These are phyloP conservation scores for Acestrorhynchus altus DNA, from an alignment of 2,797 vertebrate species.

Conservation along the genomic window DNA sequence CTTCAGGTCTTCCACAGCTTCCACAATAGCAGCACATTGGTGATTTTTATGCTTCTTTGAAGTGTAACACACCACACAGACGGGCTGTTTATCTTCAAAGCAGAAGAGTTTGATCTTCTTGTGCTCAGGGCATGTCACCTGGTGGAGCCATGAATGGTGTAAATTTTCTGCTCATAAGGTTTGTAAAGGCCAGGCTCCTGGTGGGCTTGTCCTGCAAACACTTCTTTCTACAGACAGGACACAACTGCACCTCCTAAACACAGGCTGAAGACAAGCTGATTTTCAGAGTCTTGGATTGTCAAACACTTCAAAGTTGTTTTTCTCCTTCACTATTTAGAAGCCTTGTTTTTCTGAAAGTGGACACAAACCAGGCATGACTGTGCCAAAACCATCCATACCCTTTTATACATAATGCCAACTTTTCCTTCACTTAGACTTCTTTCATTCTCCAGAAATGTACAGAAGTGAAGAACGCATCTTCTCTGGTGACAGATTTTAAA, in stretches of 20 bases:
- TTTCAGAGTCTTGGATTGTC: too few species aligned
- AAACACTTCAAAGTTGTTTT: too few species aligned
- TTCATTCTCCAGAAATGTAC: too few species aligned
- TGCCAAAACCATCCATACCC: too few species aligned
- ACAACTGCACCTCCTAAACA: conserved; percentile 48
- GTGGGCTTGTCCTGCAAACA: conserved; percentile 41
- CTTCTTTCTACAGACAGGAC: conserved; percentile 73
- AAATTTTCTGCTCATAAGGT: conserved; percentile 12
- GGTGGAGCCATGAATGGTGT: neutral
- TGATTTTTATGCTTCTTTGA: conserved; percentile 77
- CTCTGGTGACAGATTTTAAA: too few species aligned
- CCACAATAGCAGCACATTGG: conserved; percentile 72
- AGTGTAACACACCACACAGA: conserved; percentile 79
- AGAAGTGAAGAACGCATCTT: too few species aligned
- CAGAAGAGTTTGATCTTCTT: conserved; percentile 78
- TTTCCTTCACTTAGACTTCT: too few species aligned
- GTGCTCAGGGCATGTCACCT: conserved; percentile 61
- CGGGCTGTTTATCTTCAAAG: conserved; percentile 69
- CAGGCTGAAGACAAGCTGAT: too few species aligned
- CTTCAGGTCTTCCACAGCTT: conserved; percentile 62
- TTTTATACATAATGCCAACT: too few species aligned
- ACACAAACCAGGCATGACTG: too few species aligned
- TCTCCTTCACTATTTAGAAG: too few species aligned
- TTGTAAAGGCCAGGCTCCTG: conserved; percentile 44
- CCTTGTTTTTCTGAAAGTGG: too few species aligned